These are phyloP conservation scores for Rhinolophus sinicus DNA, from an alignment of 2,113 vertebrate genomes.

Conservation along the genomic window DNA sequence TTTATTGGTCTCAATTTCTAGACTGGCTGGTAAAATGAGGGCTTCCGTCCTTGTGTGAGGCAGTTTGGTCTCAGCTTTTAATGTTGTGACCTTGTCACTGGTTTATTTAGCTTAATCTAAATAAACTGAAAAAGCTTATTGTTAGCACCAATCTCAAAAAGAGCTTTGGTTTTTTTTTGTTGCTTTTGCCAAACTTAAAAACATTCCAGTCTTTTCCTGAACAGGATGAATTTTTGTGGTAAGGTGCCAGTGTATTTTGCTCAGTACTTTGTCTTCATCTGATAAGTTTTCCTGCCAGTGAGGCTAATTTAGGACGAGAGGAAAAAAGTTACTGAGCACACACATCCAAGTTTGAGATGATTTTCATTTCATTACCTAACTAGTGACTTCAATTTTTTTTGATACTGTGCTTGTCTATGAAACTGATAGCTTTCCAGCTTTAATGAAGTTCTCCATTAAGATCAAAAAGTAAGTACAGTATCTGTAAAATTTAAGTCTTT, in stretches of 20 bases:
- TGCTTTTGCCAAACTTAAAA: slow-evolving; percentile 28
- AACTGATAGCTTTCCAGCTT: not conserved
- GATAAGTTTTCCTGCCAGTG: not conserved
- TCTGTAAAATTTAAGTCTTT: slow-evolving; percentile 3
- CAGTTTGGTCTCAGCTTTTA: not conserved
- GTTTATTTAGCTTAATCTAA: slow-evolving; percentile 35
- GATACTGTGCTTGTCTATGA: not conserved
- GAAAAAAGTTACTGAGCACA: not conserved
- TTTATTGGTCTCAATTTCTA: not conserved
- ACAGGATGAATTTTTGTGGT: not conserved
- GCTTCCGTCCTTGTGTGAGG: not conserved
- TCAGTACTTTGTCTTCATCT: not conserved
- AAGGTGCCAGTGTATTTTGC: not conserved
- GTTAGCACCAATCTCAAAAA: slow-evolving; percentile 36
- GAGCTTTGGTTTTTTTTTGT: not conserved
- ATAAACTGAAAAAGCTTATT: not conserved
- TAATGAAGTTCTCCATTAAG: slow-evolving; percentile 31
- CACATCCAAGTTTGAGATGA: not conserved
- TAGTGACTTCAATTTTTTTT: not conserved
- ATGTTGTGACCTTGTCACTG: not conserved
- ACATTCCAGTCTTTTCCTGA: not conserved
- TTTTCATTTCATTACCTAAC: slow-evolving; percentile 16
- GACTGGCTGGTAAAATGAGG: not conserved
- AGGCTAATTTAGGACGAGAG: not conserved
- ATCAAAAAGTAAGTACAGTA: not conserved